Conservation (phyloP, 53 echinoderm and acorn worm species). For the Holothuria scabra region DNA sequence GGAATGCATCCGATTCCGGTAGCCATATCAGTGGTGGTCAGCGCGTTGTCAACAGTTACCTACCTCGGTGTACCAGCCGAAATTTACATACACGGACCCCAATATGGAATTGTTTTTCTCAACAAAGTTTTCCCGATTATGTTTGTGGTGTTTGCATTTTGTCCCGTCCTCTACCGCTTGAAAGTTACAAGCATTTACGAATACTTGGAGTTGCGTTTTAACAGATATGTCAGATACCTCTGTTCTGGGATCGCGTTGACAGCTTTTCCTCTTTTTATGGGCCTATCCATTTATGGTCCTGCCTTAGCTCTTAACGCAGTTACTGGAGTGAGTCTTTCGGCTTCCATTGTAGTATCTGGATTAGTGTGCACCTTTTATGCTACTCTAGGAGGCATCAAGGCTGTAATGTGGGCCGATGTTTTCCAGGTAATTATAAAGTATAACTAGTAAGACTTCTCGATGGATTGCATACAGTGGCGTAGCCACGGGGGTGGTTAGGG, state of each 20-base stretch:
- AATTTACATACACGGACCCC: conserved; percentile 20
- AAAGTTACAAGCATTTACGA: conserved; percentile 37
- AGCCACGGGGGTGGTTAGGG: no score
- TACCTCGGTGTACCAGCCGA: conserved; percentile 26
- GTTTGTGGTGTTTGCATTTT: background rate
- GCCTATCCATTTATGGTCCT: conserved; percentile 13
- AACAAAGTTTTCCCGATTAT: background rate
- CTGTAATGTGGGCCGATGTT: conserved; percentile 34
- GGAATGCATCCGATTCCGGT: conserved; percentile 43
- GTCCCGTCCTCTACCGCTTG: conserved; percentile 13
- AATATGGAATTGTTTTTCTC: background rate
- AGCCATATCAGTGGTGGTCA: conserved; percentile 29
- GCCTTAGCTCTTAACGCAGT: conserved; percentile 30
- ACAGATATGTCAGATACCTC: background rate
- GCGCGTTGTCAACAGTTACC: conserved; percentile 16
- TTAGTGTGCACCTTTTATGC: conserved; percentile 32
- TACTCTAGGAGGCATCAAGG: conserved; percentile 13
- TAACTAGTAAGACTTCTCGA: background rate
- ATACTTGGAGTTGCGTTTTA: conserved; percentile 19
- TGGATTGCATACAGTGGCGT: no score
- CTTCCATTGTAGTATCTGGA: background rate
- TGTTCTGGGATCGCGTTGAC: background rate
- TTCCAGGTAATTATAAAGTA: conserved; percentile 20
- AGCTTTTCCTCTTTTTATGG: background rate
- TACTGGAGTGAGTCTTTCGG: conserved; percentile 18